Evolutionary conservation across 1,140 invertebrate genomes (phyloP).

Genomic region (Pogonus chalceus): DNA sequence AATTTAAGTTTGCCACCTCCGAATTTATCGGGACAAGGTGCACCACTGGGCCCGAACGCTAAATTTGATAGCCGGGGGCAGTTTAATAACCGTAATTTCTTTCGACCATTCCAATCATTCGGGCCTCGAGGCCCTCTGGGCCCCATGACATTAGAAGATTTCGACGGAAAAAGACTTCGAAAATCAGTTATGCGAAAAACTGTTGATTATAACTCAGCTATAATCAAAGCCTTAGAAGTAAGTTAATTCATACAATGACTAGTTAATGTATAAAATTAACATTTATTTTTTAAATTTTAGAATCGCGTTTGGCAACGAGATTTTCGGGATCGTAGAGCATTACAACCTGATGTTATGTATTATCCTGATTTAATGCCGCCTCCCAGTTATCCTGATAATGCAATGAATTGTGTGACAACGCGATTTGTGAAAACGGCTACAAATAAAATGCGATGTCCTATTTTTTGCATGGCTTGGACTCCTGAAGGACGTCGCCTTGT

Average conservation of each 20-base stretch:
- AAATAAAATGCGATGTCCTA: conserved; percentile 98
- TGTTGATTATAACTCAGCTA: conserved; percentile 95
- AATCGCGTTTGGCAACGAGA: conserved; percentile 90
- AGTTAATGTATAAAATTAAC: not conserved
- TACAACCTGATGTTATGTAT: conserved; percentile 88
- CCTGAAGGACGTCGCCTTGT: conserved; percentile 95
- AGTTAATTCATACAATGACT: conserved; percentile 13
- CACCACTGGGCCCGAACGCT: conserved; percentile 19
- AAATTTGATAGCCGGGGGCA: conserved; percentile 27
- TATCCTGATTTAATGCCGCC: conserved; percentile 82
- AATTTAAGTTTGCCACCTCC: conserved; percentile 30
- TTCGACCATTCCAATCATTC: conserved; percentile 44
- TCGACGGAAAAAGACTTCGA: conserved; percentile 89
- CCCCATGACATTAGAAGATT: conserved; percentile 69
- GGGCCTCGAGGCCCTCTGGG: conserved; percentile 42
- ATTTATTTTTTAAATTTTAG: conserved; percentile 40
- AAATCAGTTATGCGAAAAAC: conserved; percentile 97
- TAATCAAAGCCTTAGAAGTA: conserved; percentile 84
- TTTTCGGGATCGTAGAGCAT: conserved; percentile 68
- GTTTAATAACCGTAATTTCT: conserved; percentile 18
- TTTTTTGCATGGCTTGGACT: conserved; percentile 98
- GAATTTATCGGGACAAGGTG: conserved; percentile 31
- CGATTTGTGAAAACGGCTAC: conserved; percentile 96
- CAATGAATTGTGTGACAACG: conserved; percentile 94
- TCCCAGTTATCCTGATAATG: conserved; percentile 81